phyloP scores from a whole-genome alignment of 2,113 vertebrate species.

The Atlantisia rogersi region DNA sequence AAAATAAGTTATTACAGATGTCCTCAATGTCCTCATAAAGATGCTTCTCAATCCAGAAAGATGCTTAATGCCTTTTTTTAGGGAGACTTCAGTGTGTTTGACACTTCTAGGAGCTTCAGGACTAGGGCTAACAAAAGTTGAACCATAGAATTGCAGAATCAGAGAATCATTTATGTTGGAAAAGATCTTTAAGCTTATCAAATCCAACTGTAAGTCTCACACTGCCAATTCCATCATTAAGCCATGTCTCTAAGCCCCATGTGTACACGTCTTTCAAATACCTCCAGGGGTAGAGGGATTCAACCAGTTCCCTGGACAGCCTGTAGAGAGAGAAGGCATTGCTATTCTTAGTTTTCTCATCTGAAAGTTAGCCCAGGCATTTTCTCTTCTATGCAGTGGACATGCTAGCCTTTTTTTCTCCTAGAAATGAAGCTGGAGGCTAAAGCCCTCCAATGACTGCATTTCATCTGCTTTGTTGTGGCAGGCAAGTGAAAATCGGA shows the following conservation, averaged over 20 bases:
- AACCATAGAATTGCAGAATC: not conserved
- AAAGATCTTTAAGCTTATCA: not conserved
- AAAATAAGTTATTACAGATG: not conserved
- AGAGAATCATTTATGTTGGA: not conserved
- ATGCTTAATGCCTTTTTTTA: not conserved
- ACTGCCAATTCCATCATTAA: not conserved
- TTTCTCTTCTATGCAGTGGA: not conserved
- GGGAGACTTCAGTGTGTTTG: not conserved
- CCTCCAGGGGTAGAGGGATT: not conserved
- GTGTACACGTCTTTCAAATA: not conserved
- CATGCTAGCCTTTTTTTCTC: not conserved
- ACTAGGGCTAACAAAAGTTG: not conserved
- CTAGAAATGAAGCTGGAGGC: not conserved
- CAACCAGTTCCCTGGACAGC: not conserved
- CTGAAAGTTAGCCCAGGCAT: not conserved
- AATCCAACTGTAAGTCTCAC: not conserved
- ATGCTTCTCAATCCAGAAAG: not conserved
- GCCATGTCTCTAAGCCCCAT: not conserved
- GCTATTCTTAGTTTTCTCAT: not conserved
- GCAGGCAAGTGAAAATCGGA: slow-evolving; percentile 87
- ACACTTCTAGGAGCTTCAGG: not conserved
- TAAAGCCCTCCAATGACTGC: not conserved
- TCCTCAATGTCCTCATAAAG: not conserved
- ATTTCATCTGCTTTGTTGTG: not conserved
- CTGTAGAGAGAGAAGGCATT: not conserved